Evolutionary conservation across 2,888 invertebrate genomes (phyloP).

Genomic region (Siphlonurus alternatus): DNA sequence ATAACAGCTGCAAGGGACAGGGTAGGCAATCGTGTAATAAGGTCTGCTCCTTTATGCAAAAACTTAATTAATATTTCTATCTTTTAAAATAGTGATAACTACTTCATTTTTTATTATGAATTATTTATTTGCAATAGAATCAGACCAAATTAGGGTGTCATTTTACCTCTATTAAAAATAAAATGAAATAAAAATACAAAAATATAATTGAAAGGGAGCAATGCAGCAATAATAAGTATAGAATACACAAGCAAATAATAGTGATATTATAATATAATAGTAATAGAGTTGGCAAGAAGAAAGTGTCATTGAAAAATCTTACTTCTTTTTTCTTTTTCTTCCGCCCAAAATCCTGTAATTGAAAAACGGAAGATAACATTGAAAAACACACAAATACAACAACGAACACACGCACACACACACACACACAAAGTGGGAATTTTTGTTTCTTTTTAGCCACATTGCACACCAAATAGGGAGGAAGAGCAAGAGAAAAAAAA

Average conservation of each 20-base stretch:
- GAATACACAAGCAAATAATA: neutral
- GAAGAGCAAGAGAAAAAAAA: slow-evolving; percentile 14
- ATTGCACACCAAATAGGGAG: slow-evolving; percentile 10
- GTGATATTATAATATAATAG: slow-evolving; percentile 6
- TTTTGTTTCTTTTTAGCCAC: slow-evolving; percentile 5
- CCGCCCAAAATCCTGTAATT: slow-evolving; percentile 84
- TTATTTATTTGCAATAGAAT: no score
- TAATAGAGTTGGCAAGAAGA: slow-evolving; percentile 13
- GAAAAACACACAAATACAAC: slow-evolving; percentile 24
- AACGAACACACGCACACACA: slow-evolving; percentile 18
- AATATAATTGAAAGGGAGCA: neutral
- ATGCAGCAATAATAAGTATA: neutral
- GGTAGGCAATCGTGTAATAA: no score
- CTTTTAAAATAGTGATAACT: no score
- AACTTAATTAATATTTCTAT: no score
- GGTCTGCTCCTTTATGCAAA: no score
- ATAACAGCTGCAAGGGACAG: neutral
- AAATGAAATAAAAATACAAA: neutral
- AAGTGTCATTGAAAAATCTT: slow-evolving; percentile 35
- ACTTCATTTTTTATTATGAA: no score
- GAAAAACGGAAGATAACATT: slow-evolving; percentile 30
- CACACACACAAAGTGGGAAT: slow-evolving; percentile 14
- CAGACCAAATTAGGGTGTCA: no score
- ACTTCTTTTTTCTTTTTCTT: slow-evolving; percentile 98
- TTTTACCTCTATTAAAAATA: no score